A percentile compares a stretch with the other conserved stretches of the same genome.
These are phyloP conservation scores for Smutsia gigantea DNA, from an alignment of 2,797 vertebrate species.

Conservation along the genomic window DNA sequence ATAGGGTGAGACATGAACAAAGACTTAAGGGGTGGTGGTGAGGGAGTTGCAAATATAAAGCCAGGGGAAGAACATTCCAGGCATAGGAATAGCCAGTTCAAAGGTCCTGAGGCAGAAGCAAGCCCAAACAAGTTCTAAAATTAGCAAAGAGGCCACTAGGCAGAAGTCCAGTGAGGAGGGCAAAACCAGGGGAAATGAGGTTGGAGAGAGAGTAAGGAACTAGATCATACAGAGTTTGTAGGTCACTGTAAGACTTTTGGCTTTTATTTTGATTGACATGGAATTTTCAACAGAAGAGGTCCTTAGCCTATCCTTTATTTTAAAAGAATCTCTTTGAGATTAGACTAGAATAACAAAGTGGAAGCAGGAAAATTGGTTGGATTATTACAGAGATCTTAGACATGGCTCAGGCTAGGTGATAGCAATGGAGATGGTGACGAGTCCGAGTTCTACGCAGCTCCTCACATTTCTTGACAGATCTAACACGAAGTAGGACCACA, in stretches of 20 bases:
- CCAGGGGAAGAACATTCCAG: not conserved
- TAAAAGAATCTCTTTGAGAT: not conserved
- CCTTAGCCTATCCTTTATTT: not conserved
- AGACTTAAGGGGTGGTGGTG: not conserved
- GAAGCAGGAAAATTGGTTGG: not conserved
- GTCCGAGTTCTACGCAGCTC: not conserved
- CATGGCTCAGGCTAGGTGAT: not conserved
- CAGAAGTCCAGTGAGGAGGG: not conserved
- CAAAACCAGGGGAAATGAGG: not conserved
- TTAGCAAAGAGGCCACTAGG: not conserved
- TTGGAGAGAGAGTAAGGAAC: not conserved
- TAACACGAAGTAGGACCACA: not conserved
- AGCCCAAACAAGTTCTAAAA: not conserved
- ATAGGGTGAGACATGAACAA: not conserved
- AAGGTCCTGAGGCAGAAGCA: not conserved
- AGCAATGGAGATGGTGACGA: not conserved
- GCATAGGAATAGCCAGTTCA: not conserved
- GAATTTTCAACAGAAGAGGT: not conserved
- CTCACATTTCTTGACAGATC: not conserved
- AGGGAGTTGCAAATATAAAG: not conserved
- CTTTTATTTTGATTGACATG: conserved; percentile 44
- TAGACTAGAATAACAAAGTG: not conserved
- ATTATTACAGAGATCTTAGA: not conserved
- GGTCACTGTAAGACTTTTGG: not conserved
- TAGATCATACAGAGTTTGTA: not conserved